A percentile compares a stretch with the other conserved stretches of the same genome.
Evolutionary conservation across 2,797 vertebrate species (phyloP).

Genomic region (Myiothlypis chrysogaster): DNA sequence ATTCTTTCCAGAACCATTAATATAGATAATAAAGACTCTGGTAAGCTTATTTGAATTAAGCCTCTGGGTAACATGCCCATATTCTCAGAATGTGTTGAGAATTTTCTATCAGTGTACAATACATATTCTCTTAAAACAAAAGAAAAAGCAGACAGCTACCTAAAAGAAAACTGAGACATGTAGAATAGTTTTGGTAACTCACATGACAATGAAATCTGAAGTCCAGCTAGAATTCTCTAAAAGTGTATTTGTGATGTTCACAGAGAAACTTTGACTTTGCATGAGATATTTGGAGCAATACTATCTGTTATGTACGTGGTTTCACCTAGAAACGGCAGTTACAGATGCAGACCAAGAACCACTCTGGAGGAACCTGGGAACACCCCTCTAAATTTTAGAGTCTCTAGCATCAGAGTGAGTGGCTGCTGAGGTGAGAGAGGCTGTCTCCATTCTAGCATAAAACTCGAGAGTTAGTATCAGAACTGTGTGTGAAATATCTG

Average conservation of each 20-base stretch:
- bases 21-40: background rate
- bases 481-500: background rate
- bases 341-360: background rate
- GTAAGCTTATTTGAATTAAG: background rate
- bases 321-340: background rate
- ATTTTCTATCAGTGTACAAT: background rate
- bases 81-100: background rate
- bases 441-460: background rate
- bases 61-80: background rate
- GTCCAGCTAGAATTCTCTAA: background rate
- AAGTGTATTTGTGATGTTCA: background rate
- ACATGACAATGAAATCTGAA: background rate
- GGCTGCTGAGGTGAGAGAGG: background rate
- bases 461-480: background rate
- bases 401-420: background rate
- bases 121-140: background rate
- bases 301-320: background rate
- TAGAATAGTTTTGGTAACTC: background rate
- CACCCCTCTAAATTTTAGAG: background rate
- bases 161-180: background rate
- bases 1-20: background rate
- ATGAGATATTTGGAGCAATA: background rate
- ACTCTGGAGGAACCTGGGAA: background rate
- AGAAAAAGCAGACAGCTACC: background rate
- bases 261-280: background rate